phyloP scores from a whole-genome alignment of 2,797 vertebrate species.

The Mormyrus hasselquistii region DNA sequence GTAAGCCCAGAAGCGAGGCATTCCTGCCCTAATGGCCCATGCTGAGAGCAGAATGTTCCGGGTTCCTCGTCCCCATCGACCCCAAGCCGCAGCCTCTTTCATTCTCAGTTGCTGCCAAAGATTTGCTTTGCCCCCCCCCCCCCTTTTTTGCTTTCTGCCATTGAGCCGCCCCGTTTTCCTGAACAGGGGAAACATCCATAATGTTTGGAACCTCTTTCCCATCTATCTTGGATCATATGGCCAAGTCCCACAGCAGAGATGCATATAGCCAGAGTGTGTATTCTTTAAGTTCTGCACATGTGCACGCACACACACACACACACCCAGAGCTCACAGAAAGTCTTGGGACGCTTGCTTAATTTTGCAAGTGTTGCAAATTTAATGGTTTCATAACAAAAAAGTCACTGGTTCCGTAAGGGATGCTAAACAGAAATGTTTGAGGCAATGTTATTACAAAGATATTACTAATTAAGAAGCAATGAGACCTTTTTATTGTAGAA shows the following conservation, averaged over 20 bases:
- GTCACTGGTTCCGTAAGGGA: neutral
- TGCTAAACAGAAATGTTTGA: neutral
- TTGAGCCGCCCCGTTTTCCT: neutral
- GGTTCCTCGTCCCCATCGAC: neutral
- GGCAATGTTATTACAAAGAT: neutral
- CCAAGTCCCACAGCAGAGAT: neutral
- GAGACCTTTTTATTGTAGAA: neutral
- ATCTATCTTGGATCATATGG: no score
- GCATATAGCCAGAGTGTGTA: neutral
- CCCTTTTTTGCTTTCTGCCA: neutral
- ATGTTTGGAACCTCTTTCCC: no score
- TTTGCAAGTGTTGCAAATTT: no score
- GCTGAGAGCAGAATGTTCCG: neutral
- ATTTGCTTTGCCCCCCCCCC: neutral
- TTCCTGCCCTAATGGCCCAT: neutral
- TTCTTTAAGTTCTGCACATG: neutral
- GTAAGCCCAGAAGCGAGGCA: neutral
- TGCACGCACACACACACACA: neutral
- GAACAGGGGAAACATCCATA: no score
- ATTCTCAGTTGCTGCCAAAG: neutral
- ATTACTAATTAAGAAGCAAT: neutral
- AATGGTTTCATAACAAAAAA: neutral
- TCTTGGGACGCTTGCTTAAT: no score
- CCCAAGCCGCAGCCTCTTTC: neutral
- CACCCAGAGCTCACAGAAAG: neutral